phyloP scores from a whole-genome alignment of 1,140 invertebrate genomes.

The Vanessa atalanta region DNA sequence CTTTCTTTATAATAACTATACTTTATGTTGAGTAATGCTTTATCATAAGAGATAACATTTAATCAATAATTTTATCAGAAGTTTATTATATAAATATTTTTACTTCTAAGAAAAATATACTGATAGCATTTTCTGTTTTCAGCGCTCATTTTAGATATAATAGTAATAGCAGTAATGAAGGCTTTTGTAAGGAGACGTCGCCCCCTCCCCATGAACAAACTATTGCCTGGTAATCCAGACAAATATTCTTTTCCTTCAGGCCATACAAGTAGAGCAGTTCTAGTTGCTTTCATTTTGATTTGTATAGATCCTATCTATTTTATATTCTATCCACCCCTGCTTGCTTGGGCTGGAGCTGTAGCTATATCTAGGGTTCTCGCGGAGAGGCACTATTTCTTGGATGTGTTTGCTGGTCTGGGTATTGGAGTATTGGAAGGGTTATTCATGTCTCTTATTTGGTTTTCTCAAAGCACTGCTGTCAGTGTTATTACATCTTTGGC shows the following conservation, averaged over 20 bases:
- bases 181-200: slow-evolving; percentile 88
- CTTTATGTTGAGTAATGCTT: too few relatives aligned
- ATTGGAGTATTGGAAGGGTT: slow-evolving; percentile 89
- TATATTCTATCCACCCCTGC: slow-evolving; percentile 83
- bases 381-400: slow-evolving; percentile 91
- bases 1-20: too few relatives aligned
- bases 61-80: too few relatives aligned
- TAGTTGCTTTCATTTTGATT: slow-evolving; percentile 88
- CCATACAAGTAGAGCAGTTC: slow-evolving; percentile 92
- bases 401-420: slow-evolving; percentile 88
- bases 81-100: background rate
- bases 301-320: slow-evolving; percentile 83
- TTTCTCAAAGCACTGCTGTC: slow-evolving; percentile 76
- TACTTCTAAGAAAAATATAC: background rate
- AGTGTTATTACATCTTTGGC: slow-evolving; percentile 69
- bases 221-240: slow-evolving; percentile 85
- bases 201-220: slow-evolving; percentile 87
- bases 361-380: slow-evolving; percentile 88
- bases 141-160: slow-evolving; percentile 93
- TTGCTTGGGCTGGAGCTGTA: slow-evolving; percentile 89
- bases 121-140: slow-evolving; percentile 58
- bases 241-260: slow-evolving; percentile 98
- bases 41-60: too few relatives aligned
- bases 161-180: slow-evolving; percentile 91
- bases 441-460: slow-evolving; percentile 85